Base-by-base conservation (phyloP, 2,888 invertebrate species). In the Chymomyza fuscimana region DNA sequence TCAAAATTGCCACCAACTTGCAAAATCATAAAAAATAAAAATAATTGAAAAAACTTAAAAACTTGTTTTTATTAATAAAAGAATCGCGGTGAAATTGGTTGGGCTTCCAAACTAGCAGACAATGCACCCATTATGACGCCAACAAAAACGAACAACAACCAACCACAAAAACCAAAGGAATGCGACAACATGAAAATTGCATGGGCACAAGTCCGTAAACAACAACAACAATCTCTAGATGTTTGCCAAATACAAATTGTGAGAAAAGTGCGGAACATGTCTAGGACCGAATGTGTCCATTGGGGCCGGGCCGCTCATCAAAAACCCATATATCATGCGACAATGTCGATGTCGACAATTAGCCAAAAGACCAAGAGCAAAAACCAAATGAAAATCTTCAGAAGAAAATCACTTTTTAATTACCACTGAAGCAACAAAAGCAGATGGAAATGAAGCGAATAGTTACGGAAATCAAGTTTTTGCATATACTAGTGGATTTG, bases 101-200 rank as follows among this genome's bases (percentile, higher is more conserved):
- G 12, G 12, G 40, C 40, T 46, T 46, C 12, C 40, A 46, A 46
- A 32, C 0, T 7, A 46, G 51, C 51, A 59, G 65, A 54, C 70
- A 70, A 64, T 79, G 78, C 73, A 72, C 70, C 74, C 84, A 79
- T 81, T 83, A 83, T 81, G 67, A 69, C 68, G 32, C 32, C 32
- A 68, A 16, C 61, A 69, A 69, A 68, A 74, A 64, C 66, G 9
- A 32, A 32, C 32, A 32, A 32, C 32, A 9, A 69, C 60, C 66
- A 69, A 72, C 82, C 86, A 65, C 82, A 80, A 70, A 70, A 80
- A 74, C 86, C 83, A 76, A 73, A 80, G 82, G 87, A 86, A 86
- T 83, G 85, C 70, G 73, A 78, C 85, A 84, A 80, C 77, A 65
- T 70, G 75, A 61, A 69, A 77, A 67, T 69, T 69, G 72, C 76